A percentile compares a stretch with the other conserved stretches of the same genome.
Conservation (phyloP, 1,140 invertebrate species). For the Euschistus heros region DNA sequence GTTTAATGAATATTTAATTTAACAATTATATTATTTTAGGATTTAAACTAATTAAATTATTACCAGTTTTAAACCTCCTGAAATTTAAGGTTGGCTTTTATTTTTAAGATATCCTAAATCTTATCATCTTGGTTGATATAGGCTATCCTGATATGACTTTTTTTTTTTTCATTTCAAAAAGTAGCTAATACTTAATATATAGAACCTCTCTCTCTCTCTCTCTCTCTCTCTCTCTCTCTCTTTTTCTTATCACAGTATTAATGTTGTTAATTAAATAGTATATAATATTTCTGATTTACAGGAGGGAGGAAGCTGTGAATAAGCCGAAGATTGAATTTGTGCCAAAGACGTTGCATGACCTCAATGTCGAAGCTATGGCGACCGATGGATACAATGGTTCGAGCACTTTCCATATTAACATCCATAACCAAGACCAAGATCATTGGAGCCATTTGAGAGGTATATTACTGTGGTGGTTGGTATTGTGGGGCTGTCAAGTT, state of each 20-base stretch:
- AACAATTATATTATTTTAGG: background rate
- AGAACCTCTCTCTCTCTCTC: background rate
- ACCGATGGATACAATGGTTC: slow-evolving; percentile 44
- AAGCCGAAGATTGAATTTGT: slow-evolving; percentile 84
- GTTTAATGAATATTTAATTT: background rate
- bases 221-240: slow-evolving; percentile 10
- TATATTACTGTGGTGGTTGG: slow-evolving; percentile 2
- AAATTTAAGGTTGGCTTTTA: too few relatives aligned
- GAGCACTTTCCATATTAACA: slow-evolving; percentile 32
- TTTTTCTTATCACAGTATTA: too few relatives aligned
- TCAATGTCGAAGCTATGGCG: slow-evolving; percentile 62
- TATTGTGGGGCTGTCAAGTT: background rate
- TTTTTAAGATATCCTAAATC: too few relatives aligned
- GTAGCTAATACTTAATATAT: too few relatives aligned
- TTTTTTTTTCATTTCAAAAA: too few relatives aligned
- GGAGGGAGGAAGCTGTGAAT: slow-evolving; percentile 78
- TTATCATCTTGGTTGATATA: too few relatives aligned
- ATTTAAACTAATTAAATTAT: too few relatives aligned
- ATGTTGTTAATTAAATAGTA: slow-evolving; percentile 13
- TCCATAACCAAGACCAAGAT: slow-evolving; percentile 30
- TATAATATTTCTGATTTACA: slow-evolving; percentile 35
- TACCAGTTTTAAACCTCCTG: too few relatives aligned
- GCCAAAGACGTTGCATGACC: slow-evolving; percentile 81
- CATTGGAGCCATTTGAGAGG: slow-evolving; percentile 26
- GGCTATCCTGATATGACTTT: too few relatives aligned